These are phyloP conservation scores for Apostichopus californicus DNA, from an alignment of 35 echinoderm and acorn worm species.

Conservation along the genomic window DNA sequence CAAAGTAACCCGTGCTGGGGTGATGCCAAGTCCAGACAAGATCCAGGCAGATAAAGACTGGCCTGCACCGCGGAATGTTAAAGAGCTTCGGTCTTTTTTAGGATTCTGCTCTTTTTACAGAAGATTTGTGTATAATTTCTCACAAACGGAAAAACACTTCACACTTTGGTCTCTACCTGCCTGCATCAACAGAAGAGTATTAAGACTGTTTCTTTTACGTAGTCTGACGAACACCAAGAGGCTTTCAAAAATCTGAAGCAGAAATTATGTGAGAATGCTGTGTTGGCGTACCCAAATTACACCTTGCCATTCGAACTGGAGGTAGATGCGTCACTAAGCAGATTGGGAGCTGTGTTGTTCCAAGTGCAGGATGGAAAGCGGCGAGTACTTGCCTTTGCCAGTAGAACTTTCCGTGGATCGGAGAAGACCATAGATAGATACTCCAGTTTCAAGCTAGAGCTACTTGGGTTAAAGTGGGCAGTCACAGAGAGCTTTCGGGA, in stretches of 20 bases:
- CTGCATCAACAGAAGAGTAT: not conserved
- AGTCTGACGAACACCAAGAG: not conserved
- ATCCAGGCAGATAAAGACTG: not conserved
- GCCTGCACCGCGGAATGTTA: not conserved
- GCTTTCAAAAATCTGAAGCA: slow-evolving; percentile 8
- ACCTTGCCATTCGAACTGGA: too few species aligned
- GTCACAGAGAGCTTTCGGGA: too few species aligned
- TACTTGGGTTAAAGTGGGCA: too few species aligned
- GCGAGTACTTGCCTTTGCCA: not conserved
- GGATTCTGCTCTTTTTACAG: slow-evolving; percentile 39
- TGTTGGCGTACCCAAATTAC: too few species aligned
- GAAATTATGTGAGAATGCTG: not conserved
- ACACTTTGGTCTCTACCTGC: not conserved
- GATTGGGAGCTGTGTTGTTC: slow-evolving; percentile 36
- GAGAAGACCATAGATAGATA: too few species aligned
- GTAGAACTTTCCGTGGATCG: too few species aligned
- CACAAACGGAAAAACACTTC: too few species aligned
- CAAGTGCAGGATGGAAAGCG: slow-evolving; percentile 15
- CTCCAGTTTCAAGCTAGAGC: too few species aligned
- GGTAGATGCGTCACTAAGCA: slow-evolving; percentile 20
- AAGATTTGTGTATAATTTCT: not conserved
- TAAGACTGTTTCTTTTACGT: not conserved
- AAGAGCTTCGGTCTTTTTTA: slow-evolving; percentile 8
- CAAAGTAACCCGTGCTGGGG: not conserved
- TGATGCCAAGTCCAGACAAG: not conserved